phyloP scores from a whole-genome alignment of 92 coral and sea anemone species.

The Diadumene lineata region DNA sequence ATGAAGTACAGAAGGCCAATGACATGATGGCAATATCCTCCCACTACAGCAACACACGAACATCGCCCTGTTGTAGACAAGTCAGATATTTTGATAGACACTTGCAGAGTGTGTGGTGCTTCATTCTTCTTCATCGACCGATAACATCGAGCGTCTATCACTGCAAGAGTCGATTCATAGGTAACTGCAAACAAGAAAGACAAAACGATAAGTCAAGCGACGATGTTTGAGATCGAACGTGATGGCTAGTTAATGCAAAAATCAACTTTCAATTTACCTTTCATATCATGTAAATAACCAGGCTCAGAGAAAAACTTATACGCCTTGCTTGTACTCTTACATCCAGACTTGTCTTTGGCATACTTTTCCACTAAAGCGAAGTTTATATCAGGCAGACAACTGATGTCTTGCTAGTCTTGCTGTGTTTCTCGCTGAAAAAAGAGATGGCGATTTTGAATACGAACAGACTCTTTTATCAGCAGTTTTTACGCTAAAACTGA shows the following conservation, averaged over 20 bases:
- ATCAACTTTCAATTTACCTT: neutral
- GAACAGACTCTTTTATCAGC: slow-evolving; percentile 7
- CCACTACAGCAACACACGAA: slow-evolving; percentile 38
- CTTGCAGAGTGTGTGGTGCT: slow-evolving; percentile 44
- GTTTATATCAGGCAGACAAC: too few relatives aligned
- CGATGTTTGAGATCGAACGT: too few relatives aligned
- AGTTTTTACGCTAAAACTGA: neutral
- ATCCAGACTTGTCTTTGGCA: too few relatives aligned
- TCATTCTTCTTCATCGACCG: slow-evolving; percentile 46
- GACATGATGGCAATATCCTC: slow-evolving; percentile 43
- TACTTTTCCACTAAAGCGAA: too few relatives aligned
- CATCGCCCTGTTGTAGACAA: slow-evolving; percentile 23
- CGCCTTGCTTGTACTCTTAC: too few relatives aligned
- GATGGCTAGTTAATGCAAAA: too few relatives aligned
- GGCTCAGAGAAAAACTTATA: too few relatives aligned
- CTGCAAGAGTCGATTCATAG: neutral
- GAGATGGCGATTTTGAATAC: slow-evolving; percentile 11
- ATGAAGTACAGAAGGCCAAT: slow-evolving; percentile 17
- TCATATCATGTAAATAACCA: too few relatives aligned
- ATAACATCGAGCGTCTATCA: slow-evolving; percentile 26
- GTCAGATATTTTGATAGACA: neutral
- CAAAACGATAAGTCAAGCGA: too few relatives aligned
- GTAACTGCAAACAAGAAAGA: too few relatives aligned
- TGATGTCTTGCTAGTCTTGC: too few relatives aligned
- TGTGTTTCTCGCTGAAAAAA: too few relatives aligned